phyloP scores from a whole-genome alignment of 2,113 vertebrate species.

The Pteruthius melanotis region DNA sequence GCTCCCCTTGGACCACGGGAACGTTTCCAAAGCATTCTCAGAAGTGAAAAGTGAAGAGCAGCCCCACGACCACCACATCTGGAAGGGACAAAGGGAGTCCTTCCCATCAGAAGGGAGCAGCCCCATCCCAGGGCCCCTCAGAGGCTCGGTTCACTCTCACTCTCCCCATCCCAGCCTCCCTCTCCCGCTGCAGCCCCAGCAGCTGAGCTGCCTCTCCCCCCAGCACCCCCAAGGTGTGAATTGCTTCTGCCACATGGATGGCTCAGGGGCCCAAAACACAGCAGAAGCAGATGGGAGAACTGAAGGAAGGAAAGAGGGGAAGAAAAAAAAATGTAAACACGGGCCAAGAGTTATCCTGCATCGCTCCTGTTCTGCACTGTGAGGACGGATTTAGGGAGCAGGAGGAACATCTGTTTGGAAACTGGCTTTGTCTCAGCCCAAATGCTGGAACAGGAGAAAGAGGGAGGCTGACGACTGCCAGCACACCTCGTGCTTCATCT shows the following conservation, averaged over 20 bases:
- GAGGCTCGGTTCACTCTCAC: rapidly evolving
- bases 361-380: background rate
- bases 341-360: background rate
- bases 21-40: background rate
- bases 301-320: background rate
- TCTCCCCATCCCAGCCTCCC: background rate
- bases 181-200: background rate
- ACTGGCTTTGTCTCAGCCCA: background rate
- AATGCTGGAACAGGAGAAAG: background rate
- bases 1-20: background rate
- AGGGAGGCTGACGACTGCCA: background rate
- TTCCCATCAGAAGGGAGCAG: background rate
- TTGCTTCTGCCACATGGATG: conserved; percentile 8
- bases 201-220: background rate
- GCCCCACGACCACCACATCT: background rate
- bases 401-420: conserved; percentile 24
- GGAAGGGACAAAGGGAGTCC: background rate
- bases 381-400: background rate
- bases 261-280: background rate
- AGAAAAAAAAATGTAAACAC: background rate
- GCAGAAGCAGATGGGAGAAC: background rate
- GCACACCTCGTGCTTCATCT: conserved; percentile 24
- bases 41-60: background rate
- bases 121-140: background rate
- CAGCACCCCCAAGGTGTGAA: background rate